phyloP scores from a whole-genome alignment of 2,113 vertebrate genomes.

The Spheniscus mendiculus region DNA sequence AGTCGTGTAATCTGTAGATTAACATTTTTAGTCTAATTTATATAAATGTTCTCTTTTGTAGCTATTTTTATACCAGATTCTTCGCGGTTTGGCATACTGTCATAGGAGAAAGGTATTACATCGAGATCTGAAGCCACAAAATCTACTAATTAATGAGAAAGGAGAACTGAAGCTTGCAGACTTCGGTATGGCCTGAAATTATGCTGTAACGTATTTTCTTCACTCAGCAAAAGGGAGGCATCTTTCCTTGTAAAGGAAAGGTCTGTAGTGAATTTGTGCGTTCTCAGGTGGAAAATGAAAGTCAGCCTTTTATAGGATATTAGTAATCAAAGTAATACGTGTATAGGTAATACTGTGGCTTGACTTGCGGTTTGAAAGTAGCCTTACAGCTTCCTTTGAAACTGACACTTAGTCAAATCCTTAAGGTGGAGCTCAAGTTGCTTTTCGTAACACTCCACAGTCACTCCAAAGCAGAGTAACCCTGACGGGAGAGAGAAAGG shows the following conservation, averaged over 20 bases:
- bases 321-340: background rate
- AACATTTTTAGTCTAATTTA: background rate
- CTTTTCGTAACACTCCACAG: background rate
- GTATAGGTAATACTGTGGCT: background rate
- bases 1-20: background rate
- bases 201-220: background rate
- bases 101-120: constrained; percentile 96
- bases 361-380: background rate
- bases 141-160: constrained; percentile 95
- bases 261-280: background rate
- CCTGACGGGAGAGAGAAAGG: background rate
- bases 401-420: background rate
- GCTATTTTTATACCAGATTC: constrained; percentile 98
- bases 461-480: background rate
- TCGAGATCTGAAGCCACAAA: constrained; percentile 96
- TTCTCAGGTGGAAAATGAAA: background rate
- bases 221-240: background rate
- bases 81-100: constrained; percentile 96
- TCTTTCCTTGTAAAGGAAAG: background rate
- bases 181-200: constrained; percentile 83
- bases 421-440: background rate
- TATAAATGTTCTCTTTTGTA: constrained; percentile 67
- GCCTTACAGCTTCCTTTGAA: background rate
- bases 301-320: background rate
- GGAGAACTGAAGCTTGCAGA: constrained; percentile 97